A percentile compares a stretch with the other conserved stretches of the same genome.
phyloP scores from a whole-genome alignment of 2,113 vertebrate species.

The Acrocephalus arundinaceus region DNA sequence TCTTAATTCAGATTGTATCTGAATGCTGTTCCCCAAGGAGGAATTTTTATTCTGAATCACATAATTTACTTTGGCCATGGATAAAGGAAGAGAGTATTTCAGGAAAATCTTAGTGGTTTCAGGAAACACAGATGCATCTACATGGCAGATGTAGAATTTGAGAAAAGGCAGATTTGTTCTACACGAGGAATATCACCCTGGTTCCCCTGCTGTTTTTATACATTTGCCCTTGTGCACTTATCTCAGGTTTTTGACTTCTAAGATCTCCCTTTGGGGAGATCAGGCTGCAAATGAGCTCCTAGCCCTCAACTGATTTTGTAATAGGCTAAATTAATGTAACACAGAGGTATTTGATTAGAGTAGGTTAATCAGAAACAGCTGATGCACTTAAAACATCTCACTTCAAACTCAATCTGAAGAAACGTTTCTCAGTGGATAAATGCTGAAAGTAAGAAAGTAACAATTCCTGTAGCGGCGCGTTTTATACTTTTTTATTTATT shows the following conservation, averaged over 20 bases:
- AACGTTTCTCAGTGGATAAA: neutral
- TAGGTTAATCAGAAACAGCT: neutral
- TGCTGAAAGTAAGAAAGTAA: neutral
- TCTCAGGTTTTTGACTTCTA: neutral
- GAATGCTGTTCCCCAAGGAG: neutral
- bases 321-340: neutral
- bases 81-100: neutral
- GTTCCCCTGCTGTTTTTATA: neutral
- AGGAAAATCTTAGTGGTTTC: neutral
- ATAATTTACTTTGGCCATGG: neutral
- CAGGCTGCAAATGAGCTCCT: neutral
- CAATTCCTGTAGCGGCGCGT: no score
- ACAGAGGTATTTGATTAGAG: neutral
- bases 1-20: neutral
- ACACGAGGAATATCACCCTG: neutral
- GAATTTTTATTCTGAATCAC: neutral
- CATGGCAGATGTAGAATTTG: neutral
- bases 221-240: neutral
- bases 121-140: neutral
- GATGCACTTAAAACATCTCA: neutral
- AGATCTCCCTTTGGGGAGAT: neutral
- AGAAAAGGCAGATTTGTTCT: neutral
- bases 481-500: no score
- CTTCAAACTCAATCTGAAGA: neutral
- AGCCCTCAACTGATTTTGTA: neutral